Evolutionary conservation across 2,888 invertebrate genomes (phyloP).

Genomic region (Stenchaetothrips biformis): DNA sequence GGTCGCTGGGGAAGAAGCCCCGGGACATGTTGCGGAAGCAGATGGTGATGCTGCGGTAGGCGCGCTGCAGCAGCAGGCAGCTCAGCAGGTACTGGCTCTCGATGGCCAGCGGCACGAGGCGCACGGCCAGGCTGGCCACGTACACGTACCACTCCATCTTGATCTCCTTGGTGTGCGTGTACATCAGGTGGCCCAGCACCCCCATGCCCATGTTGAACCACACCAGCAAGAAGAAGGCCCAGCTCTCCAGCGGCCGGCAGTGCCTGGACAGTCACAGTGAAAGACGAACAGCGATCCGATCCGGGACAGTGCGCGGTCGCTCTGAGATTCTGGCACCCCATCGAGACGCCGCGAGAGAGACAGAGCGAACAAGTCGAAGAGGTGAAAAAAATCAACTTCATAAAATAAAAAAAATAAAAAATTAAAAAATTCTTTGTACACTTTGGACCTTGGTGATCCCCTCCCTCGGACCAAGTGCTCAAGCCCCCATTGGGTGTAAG

Average conservation of each 20-base stretch:
- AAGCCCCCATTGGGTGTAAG: too few relatives aligned
- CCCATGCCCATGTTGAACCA: not conserved
- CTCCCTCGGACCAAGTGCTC: too few relatives aligned
- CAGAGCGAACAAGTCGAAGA: too few relatives aligned
- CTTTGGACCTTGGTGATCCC: too few relatives aligned
- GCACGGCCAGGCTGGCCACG: not conserved
- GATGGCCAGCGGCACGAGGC: not conserved
- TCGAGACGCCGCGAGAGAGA: too few relatives aligned
- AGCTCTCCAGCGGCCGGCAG: conserved; percentile 2
- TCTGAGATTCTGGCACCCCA: too few relatives aligned
- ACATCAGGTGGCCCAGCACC: not conserved
- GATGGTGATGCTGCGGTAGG: not conserved
- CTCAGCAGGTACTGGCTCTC: conserved; percentile 11
- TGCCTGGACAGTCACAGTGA: not conserved
- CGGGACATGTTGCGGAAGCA: not conserved
- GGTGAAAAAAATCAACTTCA: too few relatives aligned
- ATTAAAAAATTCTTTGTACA: too few relatives aligned
- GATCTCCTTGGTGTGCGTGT: not conserved
- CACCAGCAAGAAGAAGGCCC: not conserved
- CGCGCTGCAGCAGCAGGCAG: conserved; percentile 17
- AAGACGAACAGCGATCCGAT: too few relatives aligned
- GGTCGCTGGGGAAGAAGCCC: conserved; percentile 12
- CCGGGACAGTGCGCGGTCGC: too few relatives aligned
- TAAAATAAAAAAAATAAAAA: too few relatives aligned
- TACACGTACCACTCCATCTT: not conserved